phyloP scores from a whole-genome alignment of 2,113 vertebrate genomes.

The Lucifuga dentata region DNA sequence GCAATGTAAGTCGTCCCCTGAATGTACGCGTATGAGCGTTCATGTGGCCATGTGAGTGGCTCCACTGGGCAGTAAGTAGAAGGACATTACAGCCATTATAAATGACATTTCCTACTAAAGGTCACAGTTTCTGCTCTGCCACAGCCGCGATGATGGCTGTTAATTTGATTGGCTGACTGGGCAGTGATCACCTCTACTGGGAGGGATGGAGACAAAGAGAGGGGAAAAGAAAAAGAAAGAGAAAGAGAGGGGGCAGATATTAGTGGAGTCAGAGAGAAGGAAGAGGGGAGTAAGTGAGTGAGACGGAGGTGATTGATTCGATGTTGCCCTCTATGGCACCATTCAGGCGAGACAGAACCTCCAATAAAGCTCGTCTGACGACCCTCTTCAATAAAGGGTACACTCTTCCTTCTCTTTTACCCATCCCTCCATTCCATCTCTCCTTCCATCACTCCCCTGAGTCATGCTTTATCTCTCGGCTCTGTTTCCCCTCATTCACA shows the following conservation, averaged over 20 bases:
- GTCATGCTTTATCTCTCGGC: slow-evolving; percentile 42
- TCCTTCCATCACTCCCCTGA: slow-evolving; percentile 51
- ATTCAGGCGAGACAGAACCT: slow-evolving; percentile 80
- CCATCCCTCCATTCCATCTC: slow-evolving; percentile 59
- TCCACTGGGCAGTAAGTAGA: slow-evolving; percentile 61
- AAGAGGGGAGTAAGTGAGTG: slow-evolving; percentile 68
- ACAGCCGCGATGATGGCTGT: slow-evolving; percentile 55
- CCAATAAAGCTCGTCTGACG: slow-evolving; percentile 78
- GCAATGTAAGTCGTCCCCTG: slow-evolving; percentile 21
- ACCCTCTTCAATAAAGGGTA: slow-evolving; percentile 80
- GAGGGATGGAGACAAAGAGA: slow-evolving; percentile 36
- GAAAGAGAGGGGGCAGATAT: slow-evolving; percentile 43
- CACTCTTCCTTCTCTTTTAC: slow-evolving; percentile 59
- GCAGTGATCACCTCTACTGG: slow-evolving; percentile 63
- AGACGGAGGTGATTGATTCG: slow-evolving; percentile 76
- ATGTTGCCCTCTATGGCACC: slow-evolving; percentile 79
- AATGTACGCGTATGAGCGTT: slow-evolving; percentile 9
- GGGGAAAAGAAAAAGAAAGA: slow-evolving; percentile 1
- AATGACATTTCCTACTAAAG: slow-evolving; percentile 78
- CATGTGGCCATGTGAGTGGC: slow-evolving; percentile 32
- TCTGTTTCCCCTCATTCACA: slow-evolving; percentile 52
- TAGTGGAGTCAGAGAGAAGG: slow-evolving; percentile 59
- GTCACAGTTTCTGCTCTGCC: slow-evolving; percentile 67
- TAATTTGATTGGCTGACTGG: slow-evolving; percentile 79
- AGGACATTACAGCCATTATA: slow-evolving; percentile 72